These are phyloP conservation scores for Anorthoa munda DNA, from an alignment of 2,888 invertebrate genomes.

Conservation along the genomic window DNA sequence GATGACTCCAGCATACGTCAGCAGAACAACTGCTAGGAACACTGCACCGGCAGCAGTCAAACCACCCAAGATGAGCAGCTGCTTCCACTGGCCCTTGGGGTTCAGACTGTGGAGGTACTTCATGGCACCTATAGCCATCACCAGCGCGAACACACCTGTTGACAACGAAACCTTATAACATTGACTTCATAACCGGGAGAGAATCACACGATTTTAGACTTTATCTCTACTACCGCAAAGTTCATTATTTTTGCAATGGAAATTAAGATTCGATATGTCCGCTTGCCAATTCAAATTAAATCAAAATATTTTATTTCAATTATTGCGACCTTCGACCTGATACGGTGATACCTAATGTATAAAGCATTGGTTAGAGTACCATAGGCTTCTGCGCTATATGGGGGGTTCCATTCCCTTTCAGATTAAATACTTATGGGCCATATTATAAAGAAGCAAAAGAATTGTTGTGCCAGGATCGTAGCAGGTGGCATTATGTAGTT, in stretches of 20 bases:
- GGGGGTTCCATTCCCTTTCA: no score
- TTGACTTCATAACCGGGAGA: background rate
- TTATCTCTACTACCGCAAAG: background rate
- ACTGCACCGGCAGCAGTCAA: slow-evolving; percentile 94
- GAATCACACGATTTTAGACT: background rate
- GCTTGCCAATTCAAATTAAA: no score
- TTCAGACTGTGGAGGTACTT: slow-evolving; percentile 97
- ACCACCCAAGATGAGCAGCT: slow-evolving; percentile 95
- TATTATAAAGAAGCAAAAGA: no score
- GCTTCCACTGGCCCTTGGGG: slow-evolving; percentile 97
- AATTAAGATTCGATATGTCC: background rate
- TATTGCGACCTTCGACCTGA: no score
- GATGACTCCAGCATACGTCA: slow-evolving; percentile 98
- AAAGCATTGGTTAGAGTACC: background rate
- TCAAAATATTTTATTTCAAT: no score
- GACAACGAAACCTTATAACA: slow-evolving; percentile 65
- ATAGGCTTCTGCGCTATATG: no score
- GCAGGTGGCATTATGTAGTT: no score
- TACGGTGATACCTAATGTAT: background rate
- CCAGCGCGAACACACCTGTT: slow-evolving; percentile 97
- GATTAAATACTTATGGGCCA: no score
- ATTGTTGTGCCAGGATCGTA: no score
- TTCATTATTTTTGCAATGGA: slow-evolving; percentile 1
- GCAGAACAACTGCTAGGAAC: slow-evolving; percentile 95
- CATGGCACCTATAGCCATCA: slow-evolving; percentile 96